phyloP scores from a whole-genome alignment of 2,888 invertebrate species.

The Clostera curtula region DNA sequence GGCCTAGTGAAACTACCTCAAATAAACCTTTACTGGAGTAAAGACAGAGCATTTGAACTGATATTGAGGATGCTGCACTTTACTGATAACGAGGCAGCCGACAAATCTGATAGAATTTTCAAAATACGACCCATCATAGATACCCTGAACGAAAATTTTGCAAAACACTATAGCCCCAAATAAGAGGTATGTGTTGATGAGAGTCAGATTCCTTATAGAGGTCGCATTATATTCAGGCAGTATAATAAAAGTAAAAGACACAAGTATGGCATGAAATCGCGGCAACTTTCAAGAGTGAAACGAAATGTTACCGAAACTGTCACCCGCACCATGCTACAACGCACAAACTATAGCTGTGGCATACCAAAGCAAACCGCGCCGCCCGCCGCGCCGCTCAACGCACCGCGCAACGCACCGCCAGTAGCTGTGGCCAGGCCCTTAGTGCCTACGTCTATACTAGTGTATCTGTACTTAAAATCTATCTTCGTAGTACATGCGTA shows the following conservation, averaged over 20 bases:
- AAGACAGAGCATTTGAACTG: slow-evolving; percentile 14
- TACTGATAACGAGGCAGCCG: slow-evolving; percentile 7
- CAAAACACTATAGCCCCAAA: slow-evolving; percentile 2
- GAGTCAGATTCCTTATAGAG: slow-evolving; percentile 7
- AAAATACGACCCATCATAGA: slow-evolving; percentile 7
- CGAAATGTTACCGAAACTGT: no score
- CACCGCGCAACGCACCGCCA: no score
- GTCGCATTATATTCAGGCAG: slow-evolving; percentile 12
- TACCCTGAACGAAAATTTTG: slow-evolving; percentile 1
- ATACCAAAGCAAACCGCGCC: no score
- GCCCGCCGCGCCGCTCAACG: no score
- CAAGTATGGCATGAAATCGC: no score
- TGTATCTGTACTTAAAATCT: no score
- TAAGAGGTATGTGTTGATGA: slow-evolving; percentile 9
- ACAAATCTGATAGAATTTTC: slow-evolving; percentile 6
- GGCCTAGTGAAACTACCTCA: slow-evolving; percentile 20
- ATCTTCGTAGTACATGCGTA: no score
- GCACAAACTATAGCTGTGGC: no score
- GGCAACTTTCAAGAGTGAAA: no score
- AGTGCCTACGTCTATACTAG: no score
- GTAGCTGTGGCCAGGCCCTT: no score
- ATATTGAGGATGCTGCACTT: slow-evolving; percentile 10
- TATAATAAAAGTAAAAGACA: slow-evolving; percentile 14
- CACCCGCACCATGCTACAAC: no score
- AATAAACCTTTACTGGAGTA: slow-evolving; percentile 18